phyloP scores from a whole-genome alignment of 2,113 vertebrate species.

The Acinonyx jubatus region DNA sequence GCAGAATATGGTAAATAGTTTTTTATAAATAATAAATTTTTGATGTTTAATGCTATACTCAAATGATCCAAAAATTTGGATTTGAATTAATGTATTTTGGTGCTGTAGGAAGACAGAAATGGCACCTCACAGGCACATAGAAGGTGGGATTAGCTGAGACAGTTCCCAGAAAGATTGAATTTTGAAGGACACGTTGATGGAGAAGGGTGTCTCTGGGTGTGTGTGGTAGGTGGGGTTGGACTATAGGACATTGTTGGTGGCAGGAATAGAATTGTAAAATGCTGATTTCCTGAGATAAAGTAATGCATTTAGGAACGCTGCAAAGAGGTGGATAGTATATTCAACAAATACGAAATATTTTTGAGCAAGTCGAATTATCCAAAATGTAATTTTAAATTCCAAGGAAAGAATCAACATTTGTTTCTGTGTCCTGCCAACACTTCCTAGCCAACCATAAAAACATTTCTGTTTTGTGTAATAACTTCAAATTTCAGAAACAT shows the following conservation, averaged over 20 bases:
- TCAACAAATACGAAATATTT: background rate
- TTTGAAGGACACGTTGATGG: background rate
- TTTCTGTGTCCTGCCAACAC: background rate
- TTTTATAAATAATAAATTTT: slow-evolving; percentile 4
- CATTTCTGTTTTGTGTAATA: background rate
- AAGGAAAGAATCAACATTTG: background rate
- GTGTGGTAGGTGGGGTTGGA: background rate
- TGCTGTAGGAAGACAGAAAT: background rate
- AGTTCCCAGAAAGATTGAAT: background rate
- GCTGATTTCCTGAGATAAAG: background rate
- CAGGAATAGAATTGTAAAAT: background rate
- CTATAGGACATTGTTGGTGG: background rate
- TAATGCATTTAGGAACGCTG: background rate
- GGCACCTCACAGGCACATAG: background rate
- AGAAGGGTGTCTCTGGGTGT: background rate
- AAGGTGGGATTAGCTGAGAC: background rate
- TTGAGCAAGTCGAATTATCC: background rate
- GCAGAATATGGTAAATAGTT: background rate
- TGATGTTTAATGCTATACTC: background rate
- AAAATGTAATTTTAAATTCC: slow-evolving; percentile 19
- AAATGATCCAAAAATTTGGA: background rate
- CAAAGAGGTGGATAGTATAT: background rate
- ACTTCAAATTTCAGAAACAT: background rate
- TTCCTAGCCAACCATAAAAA: background rate
- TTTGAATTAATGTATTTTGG: slow-evolving; percentile 19